Percentiles rank a stretch among this genome's conserved stretches.
phyloP scores from a whole-genome alignment of 2,797 vertebrate species.

The Dipus sagitta region DNA sequence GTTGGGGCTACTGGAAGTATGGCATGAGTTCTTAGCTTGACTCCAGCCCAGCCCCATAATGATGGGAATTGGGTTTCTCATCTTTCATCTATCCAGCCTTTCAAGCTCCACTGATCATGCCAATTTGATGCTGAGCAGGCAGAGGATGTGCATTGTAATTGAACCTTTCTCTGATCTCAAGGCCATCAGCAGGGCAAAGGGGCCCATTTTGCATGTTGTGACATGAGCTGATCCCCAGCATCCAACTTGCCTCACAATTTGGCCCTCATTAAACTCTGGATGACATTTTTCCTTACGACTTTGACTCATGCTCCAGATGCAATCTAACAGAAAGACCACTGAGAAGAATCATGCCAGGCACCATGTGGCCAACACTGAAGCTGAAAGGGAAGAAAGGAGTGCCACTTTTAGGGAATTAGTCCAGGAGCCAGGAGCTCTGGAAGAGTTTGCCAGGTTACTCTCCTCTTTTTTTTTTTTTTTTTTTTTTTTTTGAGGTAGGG shows the following conservation, averaged over 20 bases:
- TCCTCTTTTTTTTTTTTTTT: no score
- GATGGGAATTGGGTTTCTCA: background rate
- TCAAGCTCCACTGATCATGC: background rate
- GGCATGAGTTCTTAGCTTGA: background rate
- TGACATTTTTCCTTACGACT: background rate
- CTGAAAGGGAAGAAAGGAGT: background rate
- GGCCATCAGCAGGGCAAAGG: background rate
- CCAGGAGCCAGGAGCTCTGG: background rate
- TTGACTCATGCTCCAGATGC: background rate
- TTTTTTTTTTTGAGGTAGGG: no score
- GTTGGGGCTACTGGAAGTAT: background rate
- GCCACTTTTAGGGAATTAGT: background rate
- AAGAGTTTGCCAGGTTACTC: background rate
- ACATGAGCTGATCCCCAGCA: background rate
- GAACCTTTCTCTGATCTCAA: background rate
- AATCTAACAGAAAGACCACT: background rate
- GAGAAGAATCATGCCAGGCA: fast-evolving
- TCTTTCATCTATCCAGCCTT: background rate
- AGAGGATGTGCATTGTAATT: background rate
- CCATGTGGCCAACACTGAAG: background rate
- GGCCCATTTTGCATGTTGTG: background rate
- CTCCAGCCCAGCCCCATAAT: no score
- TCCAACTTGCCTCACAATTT: background rate
- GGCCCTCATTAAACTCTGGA: background rate
- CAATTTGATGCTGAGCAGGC: background rate